These are phyloP conservation scores for Myioborus melanocephalus DNA, from an alignment of 2,797 vertebrate genomes.

Conservation along the genomic window DNA sequence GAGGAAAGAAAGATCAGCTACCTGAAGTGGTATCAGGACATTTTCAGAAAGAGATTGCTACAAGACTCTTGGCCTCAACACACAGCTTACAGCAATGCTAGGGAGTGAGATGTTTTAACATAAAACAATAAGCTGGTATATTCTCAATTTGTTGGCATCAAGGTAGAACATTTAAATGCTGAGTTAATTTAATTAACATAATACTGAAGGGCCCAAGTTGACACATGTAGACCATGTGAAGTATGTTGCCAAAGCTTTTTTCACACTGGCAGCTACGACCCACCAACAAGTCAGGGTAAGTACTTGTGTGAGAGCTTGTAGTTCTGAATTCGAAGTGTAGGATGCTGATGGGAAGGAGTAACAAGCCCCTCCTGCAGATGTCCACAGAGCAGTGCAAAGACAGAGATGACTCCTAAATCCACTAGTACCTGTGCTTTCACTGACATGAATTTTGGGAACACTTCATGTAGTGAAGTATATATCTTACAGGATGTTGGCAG, in stretches of 20 bases:
- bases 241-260: accelerated
- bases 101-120: background rate
- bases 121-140: background rate
- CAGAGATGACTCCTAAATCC: background rate
- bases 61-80: background rate
- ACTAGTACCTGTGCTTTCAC: background rate
- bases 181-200: background rate
- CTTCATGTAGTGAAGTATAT: background rate
- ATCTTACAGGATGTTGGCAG: background rate
- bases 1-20: background rate
- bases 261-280: background rate
- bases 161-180: background rate
- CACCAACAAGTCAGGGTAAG: background rate
- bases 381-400: background rate
- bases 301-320: background rate
- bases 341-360: background rate
- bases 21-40: background rate
- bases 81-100: background rate
- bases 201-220: background rate
- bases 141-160: background rate
- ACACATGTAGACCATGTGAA: background rate
- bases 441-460: background rate
- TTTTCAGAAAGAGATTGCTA: background rate
- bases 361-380: background rate
- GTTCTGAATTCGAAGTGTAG: background rate